These are phyloP conservation scores for Capromys pilorides DNA, from an alignment of 2,797 vertebrate genomes.

Conservation along the genomic window DNA sequence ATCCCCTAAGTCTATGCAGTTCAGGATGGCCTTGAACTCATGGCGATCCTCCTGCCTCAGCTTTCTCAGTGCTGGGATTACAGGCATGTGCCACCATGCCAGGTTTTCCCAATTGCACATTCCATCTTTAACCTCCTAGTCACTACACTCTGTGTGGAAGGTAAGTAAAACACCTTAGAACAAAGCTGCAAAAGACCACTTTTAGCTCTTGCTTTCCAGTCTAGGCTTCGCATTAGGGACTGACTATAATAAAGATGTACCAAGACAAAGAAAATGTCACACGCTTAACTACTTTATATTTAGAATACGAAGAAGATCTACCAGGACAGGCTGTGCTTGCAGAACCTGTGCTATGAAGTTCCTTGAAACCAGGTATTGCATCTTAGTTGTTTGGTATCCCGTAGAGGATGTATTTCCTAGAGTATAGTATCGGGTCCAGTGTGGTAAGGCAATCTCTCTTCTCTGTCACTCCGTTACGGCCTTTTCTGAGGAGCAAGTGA, in stretches of 20 bases:
- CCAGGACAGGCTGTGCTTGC: neutral
- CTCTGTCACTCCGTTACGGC: neutral
- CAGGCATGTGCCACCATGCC: neutral
- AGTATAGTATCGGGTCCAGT: neutral
- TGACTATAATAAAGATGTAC: neutral
- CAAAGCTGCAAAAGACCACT: conserved; percentile 30
- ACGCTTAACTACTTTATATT: neutral
- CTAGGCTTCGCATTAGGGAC: neutral
- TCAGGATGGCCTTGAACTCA: neutral
- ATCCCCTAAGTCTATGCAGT: neutral
- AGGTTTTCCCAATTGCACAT: accelerated
- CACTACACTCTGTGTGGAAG: neutral
- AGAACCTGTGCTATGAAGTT: neutral
- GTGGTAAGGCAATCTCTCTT: neutral
- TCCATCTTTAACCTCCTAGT: neutral
- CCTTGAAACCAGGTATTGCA: neutral
- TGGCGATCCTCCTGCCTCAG: neutral
- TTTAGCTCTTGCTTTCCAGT: neutral
- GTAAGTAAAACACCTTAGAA: conserved; percentile 14
- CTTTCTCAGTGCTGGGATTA: neutral
- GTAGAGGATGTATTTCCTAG: neutral
- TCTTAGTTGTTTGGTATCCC: neutral
- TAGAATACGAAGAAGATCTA: neutral
- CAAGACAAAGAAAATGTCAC: neutral
- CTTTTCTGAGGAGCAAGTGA: neutral